Percentiles rank a stretch among this genome's conserved stretches.
phyloP scores from a whole-genome alignment of 2,797 vertebrate genomes.

The Gouania willdenowi region DNA sequence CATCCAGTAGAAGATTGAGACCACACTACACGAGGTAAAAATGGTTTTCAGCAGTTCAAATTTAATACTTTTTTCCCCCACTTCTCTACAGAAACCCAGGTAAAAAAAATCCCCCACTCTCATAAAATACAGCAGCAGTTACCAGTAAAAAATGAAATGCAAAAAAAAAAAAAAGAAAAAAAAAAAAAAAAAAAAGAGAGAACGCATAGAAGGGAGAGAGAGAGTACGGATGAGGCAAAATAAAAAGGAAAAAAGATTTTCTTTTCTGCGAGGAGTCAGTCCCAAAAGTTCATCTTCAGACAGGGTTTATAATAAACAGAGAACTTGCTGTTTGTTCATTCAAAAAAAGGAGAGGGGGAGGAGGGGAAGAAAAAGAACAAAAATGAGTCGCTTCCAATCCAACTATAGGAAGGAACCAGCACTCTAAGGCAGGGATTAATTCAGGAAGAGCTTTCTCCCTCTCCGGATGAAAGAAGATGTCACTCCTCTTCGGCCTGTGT shows the following conservation, averaged over 20 bases:
- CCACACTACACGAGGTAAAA: conserved; percentile 68
- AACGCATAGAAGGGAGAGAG: conserved; percentile 53
- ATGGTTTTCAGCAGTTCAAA: conserved; percentile 82
- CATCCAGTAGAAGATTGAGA: conserved; percentile 42
- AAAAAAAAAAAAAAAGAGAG: conserved; percentile 51
- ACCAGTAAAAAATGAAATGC: conserved; percentile 93
- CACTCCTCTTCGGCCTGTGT: conserved; percentile 74
- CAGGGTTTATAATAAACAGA: conserved; percentile 73
- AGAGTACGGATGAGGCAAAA: conserved; percentile 43
- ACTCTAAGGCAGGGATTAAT: conserved; percentile 81
- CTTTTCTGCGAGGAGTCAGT: conserved; percentile 67
- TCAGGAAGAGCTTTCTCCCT: conserved; percentile 74
- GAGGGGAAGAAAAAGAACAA: conserved; percentile 46
- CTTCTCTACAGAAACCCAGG: conserved; percentile 90
- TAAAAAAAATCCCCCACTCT: conserved; percentile 92
- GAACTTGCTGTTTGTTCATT: conserved; percentile 85
- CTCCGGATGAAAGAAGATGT: conserved; percentile 72
- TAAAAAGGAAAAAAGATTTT: conserved; percentile 76
- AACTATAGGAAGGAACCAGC: conserved; percentile 78
- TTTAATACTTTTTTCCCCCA: conserved; percentile 85
- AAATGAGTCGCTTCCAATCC: conserved; percentile 78
- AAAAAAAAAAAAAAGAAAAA: conserved; percentile 60
- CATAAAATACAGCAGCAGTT: conserved; percentile 99
- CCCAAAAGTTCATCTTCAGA: conserved; percentile 74
- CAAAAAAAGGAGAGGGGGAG: conserved; percentile 66